Percentiles rank a stretch among this genome's conserved stretches.
These are phyloP conservation scores for Pogonomyrmex barbatus DNA, from an alignment of 1,140 invertebrate genomes.

Conservation along the genomic window DNA sequence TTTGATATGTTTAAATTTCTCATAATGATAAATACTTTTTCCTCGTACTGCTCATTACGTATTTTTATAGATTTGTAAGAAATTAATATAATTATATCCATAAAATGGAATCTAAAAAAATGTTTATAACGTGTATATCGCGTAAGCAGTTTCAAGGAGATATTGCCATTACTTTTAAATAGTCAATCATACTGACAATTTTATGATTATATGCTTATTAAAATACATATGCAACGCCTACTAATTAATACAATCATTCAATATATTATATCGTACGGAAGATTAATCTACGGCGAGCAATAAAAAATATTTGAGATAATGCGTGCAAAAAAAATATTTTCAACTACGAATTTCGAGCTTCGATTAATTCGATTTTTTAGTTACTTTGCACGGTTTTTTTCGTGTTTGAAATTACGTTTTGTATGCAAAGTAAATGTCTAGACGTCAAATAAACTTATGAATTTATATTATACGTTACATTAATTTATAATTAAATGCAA, in stretches of 20 bases:
- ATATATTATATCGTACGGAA: neutral
- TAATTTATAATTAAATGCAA: constrained; percentile 3
- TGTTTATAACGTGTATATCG: neutral
- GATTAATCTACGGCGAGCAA: neutral
- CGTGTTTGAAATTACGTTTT: neutral
- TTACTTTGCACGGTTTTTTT: neutral
- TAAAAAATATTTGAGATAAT: neutral
- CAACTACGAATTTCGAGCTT: neutral
- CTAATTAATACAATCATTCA: constrained; percentile 22
- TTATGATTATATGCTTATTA: constrained; percentile 3
- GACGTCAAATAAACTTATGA: neutral
- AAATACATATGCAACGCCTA: neutral
- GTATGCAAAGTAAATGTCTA: neutral
- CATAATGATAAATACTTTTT: neutral
- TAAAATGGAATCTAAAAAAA: constrained; percentile 11
- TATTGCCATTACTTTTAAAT: neutral
- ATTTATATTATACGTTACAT: neutral
- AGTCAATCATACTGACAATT: neutral
- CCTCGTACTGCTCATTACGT: neutral
- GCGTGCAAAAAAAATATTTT: neutral
- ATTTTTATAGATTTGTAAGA: neutral
- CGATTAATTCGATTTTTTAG: neutral
- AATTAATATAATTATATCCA: neutral
- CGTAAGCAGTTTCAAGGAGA: neutral
- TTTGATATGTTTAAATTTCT: constrained; percentile 4